Conservation (phyloP, 2,888 invertebrate genomes). For the Hoplodrina ambigua region DNA sequence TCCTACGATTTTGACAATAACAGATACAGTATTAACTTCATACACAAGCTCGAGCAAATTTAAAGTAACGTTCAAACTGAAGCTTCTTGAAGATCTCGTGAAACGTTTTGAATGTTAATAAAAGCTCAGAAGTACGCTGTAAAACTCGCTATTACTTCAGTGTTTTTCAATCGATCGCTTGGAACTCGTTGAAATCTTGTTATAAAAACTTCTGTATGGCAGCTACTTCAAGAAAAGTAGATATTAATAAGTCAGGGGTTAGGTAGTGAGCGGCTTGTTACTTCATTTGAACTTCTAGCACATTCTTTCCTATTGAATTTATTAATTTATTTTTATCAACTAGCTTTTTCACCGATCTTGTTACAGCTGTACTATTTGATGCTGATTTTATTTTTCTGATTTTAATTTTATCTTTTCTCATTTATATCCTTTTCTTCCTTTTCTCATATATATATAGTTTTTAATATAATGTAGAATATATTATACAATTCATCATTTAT, state of each 20-base stretch:
- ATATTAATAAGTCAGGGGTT: conserved; percentile 2
- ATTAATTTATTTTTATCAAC: neutral
- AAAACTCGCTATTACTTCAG: conserved; percentile 17
- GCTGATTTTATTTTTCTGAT: too few relatives aligned
- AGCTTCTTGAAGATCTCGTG: neutral
- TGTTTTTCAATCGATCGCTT: conserved; percentile 19
- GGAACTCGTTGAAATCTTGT: conserved; percentile 28
- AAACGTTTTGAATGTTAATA: conserved; percentile 31
- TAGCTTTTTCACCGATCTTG: neutral
- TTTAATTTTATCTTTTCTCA: too few relatives aligned
- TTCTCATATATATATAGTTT: too few relatives aligned
- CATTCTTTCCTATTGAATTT: neutral
- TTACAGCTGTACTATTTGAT: neutral
- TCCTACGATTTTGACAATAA: neutral
- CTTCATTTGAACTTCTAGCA: neutral
- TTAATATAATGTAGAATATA: too few relatives aligned
- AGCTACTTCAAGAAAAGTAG: conserved; percentile 1
- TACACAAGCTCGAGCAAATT: neutral
- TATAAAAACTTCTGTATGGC: conserved; percentile 20
- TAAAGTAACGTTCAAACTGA: conserved; percentile 11
- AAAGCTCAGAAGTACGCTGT: conserved; percentile 23
- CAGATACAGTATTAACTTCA: neutral
- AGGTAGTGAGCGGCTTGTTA: conserved; percentile 13
- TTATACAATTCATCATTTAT: too few relatives aligned
- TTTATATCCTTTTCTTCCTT: too few relatives aligned